Conservation (phyloP, 2,113 vertebrate species). For the Prochilodus magdalenae region DNA sequence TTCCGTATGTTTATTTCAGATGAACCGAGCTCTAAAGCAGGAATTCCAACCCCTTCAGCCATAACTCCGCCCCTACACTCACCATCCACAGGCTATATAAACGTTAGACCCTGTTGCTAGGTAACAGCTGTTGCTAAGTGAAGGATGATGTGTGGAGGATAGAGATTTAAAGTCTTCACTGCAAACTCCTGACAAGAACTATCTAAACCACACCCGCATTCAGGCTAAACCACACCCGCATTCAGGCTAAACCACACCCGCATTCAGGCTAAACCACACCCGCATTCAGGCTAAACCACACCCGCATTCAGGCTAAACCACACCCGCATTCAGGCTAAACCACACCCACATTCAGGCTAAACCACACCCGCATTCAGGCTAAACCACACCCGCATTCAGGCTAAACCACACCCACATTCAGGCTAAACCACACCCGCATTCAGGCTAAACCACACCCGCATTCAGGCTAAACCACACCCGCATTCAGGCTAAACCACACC, state of each 20-base stretch:
- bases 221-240: not conserved
- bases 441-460: too few species aligned
- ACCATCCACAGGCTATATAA: constrained; percentile 56
- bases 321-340: not conserved
- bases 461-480: too few species aligned
- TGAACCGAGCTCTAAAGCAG: not conserved
- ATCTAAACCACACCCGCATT: constrained; percentile 3
- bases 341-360: too few species aligned
- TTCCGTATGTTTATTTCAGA: too few species aligned
- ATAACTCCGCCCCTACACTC: not conserved
- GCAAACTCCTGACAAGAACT: constrained; percentile 21
- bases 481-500: too few species aligned
- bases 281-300: not conserved
- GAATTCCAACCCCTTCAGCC: too few species aligned
- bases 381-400: too few species aligned
- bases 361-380: too few species aligned
- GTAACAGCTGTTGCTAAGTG: constrained; percentile 79
- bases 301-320: not conserved
- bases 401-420: too few species aligned
- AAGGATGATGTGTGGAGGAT: too few species aligned
- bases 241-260: not conserved
- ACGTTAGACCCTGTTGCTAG: constrained; percentile 71
- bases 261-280: not conserved
- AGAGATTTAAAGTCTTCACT: too few species aligned
- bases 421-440: too few species aligned